Evolutionary conservation across 53 echinoderm and acorn worm species (phyloP).

Genomic region (Mesocentrotus franciscanus): DNA sequence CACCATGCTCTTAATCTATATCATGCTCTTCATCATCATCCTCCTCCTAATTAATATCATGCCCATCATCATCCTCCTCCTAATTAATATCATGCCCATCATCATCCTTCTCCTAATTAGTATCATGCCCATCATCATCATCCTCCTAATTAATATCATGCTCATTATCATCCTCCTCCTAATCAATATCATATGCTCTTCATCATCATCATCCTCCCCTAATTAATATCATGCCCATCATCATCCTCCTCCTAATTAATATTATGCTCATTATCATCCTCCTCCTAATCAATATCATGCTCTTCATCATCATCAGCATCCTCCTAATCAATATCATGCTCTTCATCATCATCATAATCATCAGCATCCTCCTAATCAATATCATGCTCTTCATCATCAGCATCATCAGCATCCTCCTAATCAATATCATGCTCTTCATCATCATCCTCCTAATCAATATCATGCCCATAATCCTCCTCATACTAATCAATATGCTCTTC

Average conservation of each 20-base stretch:
- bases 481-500: slow-evolving; percentile 33
- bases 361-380: background rate
- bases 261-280: background rate
- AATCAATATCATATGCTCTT: background rate
- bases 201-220: background rate
- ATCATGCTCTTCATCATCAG: slow-evolving; percentile 15
- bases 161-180: background rate
- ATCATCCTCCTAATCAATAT: no score
- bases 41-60: background rate
- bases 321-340: background rate
- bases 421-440: background rate
- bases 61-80: background rate
- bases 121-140: background rate
- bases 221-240: slow-evolving; percentile 10
- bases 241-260: background rate
- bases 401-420: background rate
- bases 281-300: background rate
- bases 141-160: background rate
- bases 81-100: background rate
- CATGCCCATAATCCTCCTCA: background rate
- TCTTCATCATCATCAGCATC: background rate
- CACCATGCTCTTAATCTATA: background rate
- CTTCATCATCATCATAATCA: background rate
- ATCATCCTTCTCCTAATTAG: background rate
- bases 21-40: background rate